Evolutionary conservation across 1,140 invertebrate genomes (phyloP).

Genomic region (Calephelis nemesis): DNA sequence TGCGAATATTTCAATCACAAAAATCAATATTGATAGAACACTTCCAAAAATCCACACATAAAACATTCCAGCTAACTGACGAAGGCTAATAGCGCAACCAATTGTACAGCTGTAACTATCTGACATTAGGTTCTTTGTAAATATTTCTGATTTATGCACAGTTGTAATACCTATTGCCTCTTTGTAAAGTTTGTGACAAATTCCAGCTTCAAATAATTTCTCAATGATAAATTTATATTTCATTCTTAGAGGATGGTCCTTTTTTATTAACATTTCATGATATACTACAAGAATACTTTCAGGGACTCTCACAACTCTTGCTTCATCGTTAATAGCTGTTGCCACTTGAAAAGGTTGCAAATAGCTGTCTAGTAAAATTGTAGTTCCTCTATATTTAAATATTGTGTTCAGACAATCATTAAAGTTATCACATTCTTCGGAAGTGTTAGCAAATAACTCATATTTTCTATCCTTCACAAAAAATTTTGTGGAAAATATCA

Average conservation of each 20-base stretch:
- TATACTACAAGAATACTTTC: conserved; percentile 52
- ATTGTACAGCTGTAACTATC: conserved; percentile 44
- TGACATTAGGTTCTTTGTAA: conserved; percentile 46
- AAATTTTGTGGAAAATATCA: conserved; percentile 40
- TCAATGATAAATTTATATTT: conserved; percentile 37
- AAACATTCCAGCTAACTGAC: conserved; percentile 45
- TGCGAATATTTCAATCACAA: conserved; percentile 42
- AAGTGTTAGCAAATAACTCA: conserved; percentile 45
- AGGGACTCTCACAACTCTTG: conserved; percentile 41
- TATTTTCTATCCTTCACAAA: conserved; percentile 52
- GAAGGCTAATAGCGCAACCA: conserved; percentile 42
- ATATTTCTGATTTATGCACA: conserved; percentile 43
- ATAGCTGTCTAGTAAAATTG: conserved; percentile 42
- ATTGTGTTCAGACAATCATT: conserved; percentile 43
- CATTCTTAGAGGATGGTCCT: conserved; percentile 36
- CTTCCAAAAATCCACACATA: conserved; percentile 54
- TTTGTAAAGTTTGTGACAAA: conserved; percentile 46
- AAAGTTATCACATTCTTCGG: conserved; percentile 46
- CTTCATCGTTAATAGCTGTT: conserved; percentile 52
- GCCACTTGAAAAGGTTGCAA: conserved; percentile 37
- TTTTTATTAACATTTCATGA: conserved; percentile 62
- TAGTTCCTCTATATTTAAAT: conserved; percentile 45
- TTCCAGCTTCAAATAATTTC: conserved; percentile 57
- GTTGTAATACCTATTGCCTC: conserved; percentile 52
- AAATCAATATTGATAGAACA: conserved; percentile 36